phyloP scores from a whole-genome alignment of 2,797 vertebrate genomes.

The Borostomias antarcticus region DNA sequence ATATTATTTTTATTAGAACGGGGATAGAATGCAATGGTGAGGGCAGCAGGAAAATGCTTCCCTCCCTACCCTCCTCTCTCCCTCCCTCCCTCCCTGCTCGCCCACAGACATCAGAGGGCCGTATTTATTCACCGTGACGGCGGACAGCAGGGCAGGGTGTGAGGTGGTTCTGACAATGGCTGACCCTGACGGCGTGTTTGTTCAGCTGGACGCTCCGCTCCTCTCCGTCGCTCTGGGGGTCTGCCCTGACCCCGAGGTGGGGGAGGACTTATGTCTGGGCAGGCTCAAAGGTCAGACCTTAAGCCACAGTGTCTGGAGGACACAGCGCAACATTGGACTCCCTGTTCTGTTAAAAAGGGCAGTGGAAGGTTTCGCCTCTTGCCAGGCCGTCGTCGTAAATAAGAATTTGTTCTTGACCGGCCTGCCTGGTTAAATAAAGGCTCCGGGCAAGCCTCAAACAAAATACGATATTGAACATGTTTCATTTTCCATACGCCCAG shows the following conservation, averaged over 20 bases:
- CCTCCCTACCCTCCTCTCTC: not conserved
- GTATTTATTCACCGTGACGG: conserved; percentile 6
- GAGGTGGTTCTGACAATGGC: not conserved
- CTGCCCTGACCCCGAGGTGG: not conserved
- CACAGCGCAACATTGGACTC: too few relatives aligned
- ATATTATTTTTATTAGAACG: not conserved
- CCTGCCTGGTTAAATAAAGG: too few relatives aligned
- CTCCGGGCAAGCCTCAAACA: too few relatives aligned
- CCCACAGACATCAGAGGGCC: conserved; percentile 11
- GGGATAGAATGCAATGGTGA: not conserved
- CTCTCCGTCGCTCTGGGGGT: not conserved
- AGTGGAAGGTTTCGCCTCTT: too few relatives aligned
- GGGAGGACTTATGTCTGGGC: too few relatives aligned
- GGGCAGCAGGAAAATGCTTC: conserved; percentile 10
- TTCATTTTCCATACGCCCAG: too few relatives aligned
- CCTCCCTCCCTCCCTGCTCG: not conserved
- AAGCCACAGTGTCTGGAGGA: too few relatives aligned
- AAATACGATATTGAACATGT: too few relatives aligned
- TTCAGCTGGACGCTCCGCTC: conserved; percentile 22
- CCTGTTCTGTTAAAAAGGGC: too few relatives aligned
- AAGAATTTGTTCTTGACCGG: too few relatives aligned
- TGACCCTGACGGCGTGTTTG: conserved; percentile 19
- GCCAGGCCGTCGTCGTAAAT: too few relatives aligned
- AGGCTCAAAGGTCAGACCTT: too few relatives aligned
- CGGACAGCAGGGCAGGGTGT: conserved; percentile 3